Percentiles rank a stretch among this genome's conserved stretches.
Evolutionary conservation across 2,888 invertebrate species (phyloP).

Genomic region (Lysandra bellargus): DNA sequence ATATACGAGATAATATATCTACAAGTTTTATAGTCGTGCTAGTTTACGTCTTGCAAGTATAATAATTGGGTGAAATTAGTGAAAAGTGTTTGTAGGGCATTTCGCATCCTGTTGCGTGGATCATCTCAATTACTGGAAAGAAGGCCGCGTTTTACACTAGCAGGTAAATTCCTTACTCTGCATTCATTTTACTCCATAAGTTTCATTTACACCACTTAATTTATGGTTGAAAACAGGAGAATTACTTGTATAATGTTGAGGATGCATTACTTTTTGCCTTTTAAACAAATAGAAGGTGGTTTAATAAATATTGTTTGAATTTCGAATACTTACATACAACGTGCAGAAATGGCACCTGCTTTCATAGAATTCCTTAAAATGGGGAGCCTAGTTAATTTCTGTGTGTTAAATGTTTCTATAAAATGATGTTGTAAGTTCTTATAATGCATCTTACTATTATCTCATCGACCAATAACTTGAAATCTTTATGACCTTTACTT

Average conservation of each 20-base stretch:
- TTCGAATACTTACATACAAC: too few species aligned
- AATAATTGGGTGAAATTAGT: slow-evolving; percentile 6
- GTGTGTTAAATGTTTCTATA: too few species aligned
- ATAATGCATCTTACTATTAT: too few species aligned
- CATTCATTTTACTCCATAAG: neutral
- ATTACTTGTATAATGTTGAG: neutral
- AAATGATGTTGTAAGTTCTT: too few species aligned
- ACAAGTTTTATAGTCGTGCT: neutral
- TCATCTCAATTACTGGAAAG: slow-evolving; percentile 13
- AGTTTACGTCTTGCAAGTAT: neutral
- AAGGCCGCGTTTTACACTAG: slow-evolving; percentile 17
- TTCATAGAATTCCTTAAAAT: too few species aligned
- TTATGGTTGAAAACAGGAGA: neutral
- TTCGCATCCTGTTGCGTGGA: slow-evolving; percentile 26
- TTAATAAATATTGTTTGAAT: too few species aligned
- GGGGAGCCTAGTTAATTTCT: too few species aligned
- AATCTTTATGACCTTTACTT: too few species aligned
- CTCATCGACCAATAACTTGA: too few species aligned
- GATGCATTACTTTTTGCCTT: neutral
- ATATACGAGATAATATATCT: neutral
- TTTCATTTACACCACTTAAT: neutral
- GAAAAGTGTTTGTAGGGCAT: slow-evolving; percentile 11
- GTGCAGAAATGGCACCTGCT: too few species aligned
- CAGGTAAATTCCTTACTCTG: slow-evolving; percentile 17
- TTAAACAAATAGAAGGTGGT: neutral